These are phyloP conservation scores for Thamnophis elegans DNA, from an alignment of 2,797 vertebrate genomes.

Conservation along the genomic window DNA sequence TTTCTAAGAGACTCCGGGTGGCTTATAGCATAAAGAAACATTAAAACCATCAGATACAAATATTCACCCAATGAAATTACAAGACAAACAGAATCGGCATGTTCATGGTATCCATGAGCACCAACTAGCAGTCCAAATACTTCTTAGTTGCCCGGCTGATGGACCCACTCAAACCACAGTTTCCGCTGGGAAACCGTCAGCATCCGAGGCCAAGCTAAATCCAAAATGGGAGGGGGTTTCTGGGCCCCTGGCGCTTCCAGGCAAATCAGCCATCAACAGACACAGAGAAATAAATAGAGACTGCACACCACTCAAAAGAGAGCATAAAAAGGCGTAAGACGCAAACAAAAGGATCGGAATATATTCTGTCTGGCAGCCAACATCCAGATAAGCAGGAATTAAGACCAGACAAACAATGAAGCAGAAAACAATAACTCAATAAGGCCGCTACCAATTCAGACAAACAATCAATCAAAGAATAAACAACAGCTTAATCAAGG, in stretches of 20 bases:
- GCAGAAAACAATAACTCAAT: not conserved
- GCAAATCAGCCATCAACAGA: not conserved
- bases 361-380: not conserved
- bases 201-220: not conserved
- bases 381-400: not conserved
- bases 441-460: not conserved
- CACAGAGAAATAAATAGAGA: not conserved
- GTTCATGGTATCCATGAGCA: not conserved
- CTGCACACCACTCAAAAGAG: not conserved
- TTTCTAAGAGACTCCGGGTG: not conserved
- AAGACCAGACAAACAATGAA: not conserved
- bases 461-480: not conserved
- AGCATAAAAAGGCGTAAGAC: not conserved
- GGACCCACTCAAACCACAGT: not conserved
- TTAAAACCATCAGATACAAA: not conserved
- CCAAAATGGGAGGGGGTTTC: not conserved
- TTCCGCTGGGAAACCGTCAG: not conserved
- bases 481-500: not conserved
- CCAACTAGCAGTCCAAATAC: not conserved
- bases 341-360: not conserved
- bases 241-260: not conserved
- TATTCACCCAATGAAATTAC: not conserved
- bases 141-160: not conserved
- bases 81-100: not conserved
- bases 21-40: not conserved